phyloP scores from a whole-genome alignment of 2,888 invertebrate genomes.

The Ommatoiulus sabulosus region DNA sequence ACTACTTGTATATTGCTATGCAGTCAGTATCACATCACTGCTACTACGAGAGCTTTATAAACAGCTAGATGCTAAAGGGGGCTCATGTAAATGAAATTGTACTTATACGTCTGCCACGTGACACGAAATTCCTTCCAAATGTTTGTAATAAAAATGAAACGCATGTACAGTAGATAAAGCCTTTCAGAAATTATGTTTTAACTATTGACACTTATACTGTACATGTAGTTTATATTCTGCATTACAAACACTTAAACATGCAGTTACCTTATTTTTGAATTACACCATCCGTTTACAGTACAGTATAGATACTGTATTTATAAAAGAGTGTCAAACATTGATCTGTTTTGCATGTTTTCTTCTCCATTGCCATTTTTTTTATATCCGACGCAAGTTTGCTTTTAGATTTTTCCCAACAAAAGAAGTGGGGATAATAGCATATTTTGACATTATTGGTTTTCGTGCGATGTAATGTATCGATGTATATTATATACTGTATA shows the following conservation, averaged over 20 bases:
- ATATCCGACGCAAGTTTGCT: not conserved
- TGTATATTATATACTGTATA: not conserved
- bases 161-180: too few species aligned
- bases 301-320: not conserved
- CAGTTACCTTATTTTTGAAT: not conserved
- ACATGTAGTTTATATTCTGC: not conserved
- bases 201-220: too few species aligned
- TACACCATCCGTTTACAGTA: not conserved
- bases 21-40: too few species aligned
- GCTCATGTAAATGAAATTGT: too few species aligned
- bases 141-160: not conserved
- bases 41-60: too few species aligned
- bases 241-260: not conserved
- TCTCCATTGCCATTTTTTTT: not conserved
- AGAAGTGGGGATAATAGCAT: not conserved
- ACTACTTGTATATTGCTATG: too few species aligned
- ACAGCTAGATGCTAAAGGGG: too few species aligned
- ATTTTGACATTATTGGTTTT: constrained; percentile 11
- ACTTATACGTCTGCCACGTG: not conserved
- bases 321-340: not conserved
- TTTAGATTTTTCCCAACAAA: not conserved
- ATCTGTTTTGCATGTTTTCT: not conserved
- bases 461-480: not conserved
- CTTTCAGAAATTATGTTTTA: too few species aligned
- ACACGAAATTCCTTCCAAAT: not conserved